phyloP scores from a whole-genome alignment of 2,113 vertebrate species.

The Anser cygnoides region DNA sequence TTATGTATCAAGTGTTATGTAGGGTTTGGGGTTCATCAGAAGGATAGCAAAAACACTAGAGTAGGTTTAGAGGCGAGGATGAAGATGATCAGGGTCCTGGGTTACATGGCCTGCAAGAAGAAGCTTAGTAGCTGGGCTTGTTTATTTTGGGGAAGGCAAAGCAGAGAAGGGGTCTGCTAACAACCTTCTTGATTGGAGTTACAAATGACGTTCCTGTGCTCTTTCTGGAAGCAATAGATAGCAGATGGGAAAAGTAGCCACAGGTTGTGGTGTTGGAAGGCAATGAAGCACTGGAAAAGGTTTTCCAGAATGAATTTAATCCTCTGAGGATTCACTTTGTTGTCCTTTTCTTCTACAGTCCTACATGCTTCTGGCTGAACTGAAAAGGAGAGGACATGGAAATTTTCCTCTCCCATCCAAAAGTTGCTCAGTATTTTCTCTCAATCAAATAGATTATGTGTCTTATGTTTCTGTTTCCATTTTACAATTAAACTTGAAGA shows the following conservation, averaged over 20 bases:
- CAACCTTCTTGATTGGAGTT: not conserved
- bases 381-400: not conserved
- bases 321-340: not conserved
- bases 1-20: rapidly evolving
- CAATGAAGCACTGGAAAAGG: not conserved
- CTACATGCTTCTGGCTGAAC: not conserved
- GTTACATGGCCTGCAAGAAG: not conserved
- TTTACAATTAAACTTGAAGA: conserved; percentile 31
- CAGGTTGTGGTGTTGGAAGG: not conserved
- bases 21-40: not conserved
- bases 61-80: not conserved
- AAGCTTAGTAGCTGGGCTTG: not conserved
- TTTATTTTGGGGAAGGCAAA: not conserved
- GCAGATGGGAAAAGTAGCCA: not conserved
- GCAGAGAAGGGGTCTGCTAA: not conserved
- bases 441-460: not conserved
- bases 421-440: not conserved
- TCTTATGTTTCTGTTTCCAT: conserved; percentile 26
- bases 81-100: not conserved
- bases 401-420: not conserved
- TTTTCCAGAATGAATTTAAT: not conserved
- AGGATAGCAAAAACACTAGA: not conserved
- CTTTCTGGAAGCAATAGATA: not conserved
- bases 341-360: not conserved
- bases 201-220: not conserved